Percentiles rank a stretch among this genome's conserved stretches.
phyloP scores from a whole-genome alignment of 2,888 invertebrate genomes.

The Chymomyza fuscimana region DNA sequence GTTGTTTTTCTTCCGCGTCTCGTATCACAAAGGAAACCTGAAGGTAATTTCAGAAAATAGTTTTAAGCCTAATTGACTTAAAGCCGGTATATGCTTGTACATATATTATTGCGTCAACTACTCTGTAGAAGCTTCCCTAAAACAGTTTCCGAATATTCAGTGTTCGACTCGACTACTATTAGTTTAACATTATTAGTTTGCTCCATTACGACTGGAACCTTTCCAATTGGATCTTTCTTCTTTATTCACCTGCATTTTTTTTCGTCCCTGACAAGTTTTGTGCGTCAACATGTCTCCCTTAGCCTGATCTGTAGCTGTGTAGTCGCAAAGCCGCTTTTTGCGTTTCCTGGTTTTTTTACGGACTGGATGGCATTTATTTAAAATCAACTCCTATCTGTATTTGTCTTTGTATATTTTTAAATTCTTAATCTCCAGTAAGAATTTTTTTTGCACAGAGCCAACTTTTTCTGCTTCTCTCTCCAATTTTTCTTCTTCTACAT shows the following conservation, averaged over 20 bases:
- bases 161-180: background rate
- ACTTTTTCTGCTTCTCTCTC: background rate
- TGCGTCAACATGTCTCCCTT: slow-evolving; percentile 79
- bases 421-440: background rate
- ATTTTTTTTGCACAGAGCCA: background rate
- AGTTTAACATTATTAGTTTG: background rate
- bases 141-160: background rate
- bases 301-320: slow-evolving; percentile 35
- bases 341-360: slow-evolving; percentile 38
- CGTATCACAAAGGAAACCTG: slow-evolving; percentile 99
- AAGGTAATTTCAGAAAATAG: background rate
- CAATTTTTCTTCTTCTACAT: background rate
- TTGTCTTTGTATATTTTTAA: background rate
- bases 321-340: slow-evolving; percentile 36
- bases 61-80: slow-evolving; percentile 31
- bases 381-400: background rate
- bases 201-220: background rate
- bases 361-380: slow-evolving; percentile 20
- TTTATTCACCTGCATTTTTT: slow-evolving; percentile 81
- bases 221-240: background rate
- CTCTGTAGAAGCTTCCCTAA: background rate
- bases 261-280: slow-evolving; percentile 80
- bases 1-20: slow-evolving; percentile 95
- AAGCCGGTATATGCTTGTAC: background rate
- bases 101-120: background rate